Percentiles rank a stretch among this genome's conserved stretches.
These are phyloP conservation scores for Tupaia chinensis DNA, from an alignment of 2,113 vertebrate species.

Conservation along the genomic window DNA sequence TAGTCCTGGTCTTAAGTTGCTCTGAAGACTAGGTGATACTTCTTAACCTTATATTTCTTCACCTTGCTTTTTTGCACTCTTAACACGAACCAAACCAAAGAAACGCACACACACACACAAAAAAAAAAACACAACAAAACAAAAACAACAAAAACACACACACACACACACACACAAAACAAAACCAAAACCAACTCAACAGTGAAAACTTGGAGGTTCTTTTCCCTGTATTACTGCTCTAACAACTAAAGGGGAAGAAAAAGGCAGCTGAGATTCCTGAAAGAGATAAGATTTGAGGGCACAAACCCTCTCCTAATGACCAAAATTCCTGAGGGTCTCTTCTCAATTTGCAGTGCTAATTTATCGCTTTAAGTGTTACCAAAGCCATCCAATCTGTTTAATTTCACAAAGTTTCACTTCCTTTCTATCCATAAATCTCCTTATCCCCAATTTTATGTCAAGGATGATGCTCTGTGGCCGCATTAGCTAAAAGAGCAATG, in stretches of 20 bases:
- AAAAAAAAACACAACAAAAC: too few relatives aligned
- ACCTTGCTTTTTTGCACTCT: neutral
- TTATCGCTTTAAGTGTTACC: neutral
- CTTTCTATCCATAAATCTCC: slow-evolving; percentile 57
- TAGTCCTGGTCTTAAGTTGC: neutral
- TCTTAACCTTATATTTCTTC: neutral
- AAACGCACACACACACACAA: too few relatives aligned
- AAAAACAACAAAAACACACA: too few relatives aligned
- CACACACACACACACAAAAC: neutral
- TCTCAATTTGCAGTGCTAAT: neutral
- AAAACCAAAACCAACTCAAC: neutral
- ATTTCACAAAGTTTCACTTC: slow-evolving; percentile 46
- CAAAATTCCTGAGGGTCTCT: neutral
- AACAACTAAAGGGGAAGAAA: neutral
- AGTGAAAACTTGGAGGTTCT: neutral
- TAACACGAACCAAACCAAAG: neutral
- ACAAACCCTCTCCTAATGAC: neutral
- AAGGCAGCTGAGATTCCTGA: neutral
- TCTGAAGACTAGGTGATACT: neutral
- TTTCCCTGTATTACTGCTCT: neutral
- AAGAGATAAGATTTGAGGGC: neutral
- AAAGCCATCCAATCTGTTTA: slow-evolving; percentile 38
- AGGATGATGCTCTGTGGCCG: slow-evolving; percentile 15
- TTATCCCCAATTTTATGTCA: slow-evolving; percentile 33
- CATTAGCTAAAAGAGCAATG: slow-evolving; percentile 70